Percentiles rank a stretch among this genome's conserved stretches.
Conservation (phyloP, 53 echinoderm and acorn worm genomes). For the Patiria pectinifera region DNA sequence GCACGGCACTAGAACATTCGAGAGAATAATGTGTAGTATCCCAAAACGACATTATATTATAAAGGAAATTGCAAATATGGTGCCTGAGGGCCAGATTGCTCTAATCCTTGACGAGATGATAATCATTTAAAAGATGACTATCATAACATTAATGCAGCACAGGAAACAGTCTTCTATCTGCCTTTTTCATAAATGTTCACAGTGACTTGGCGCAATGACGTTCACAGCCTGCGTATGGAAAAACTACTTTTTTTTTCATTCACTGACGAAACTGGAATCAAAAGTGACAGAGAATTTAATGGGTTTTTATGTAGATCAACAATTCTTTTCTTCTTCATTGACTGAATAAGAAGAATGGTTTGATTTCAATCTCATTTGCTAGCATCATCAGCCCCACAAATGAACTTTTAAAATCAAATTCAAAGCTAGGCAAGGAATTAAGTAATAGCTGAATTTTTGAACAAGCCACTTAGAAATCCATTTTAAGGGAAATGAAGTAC, state of each 20-base stretch:
- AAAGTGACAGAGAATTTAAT: not conserved
- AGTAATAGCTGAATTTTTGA: too few species aligned
- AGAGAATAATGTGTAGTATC: not conserved
- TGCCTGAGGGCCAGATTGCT: not conserved
- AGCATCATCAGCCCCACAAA: too few species aligned
- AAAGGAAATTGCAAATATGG: not conserved
- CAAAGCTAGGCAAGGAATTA: too few species aligned
- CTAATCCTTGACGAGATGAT: not conserved
- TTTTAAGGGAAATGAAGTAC: too few species aligned
- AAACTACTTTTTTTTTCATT: not conserved
- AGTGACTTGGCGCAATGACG: not conserved
- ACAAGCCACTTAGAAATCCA: too few species aligned
- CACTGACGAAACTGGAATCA: not conserved
- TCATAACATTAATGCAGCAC: constrained; percentile 32
- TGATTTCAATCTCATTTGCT: too few species aligned
- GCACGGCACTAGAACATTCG: not conserved
- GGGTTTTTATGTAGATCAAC: too few species aligned
- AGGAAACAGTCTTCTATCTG: not conserved
- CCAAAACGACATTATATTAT: not conserved
- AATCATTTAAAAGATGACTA: not conserved
- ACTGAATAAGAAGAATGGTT: too few species aligned
- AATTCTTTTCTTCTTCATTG: too few species aligned
- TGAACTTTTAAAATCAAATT: too few species aligned
- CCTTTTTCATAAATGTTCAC: not conserved
- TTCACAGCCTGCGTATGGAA: not conserved